Percentiles rank a stretch among this genome's conserved stretches.
Evolutionary conservation across 2,888 invertebrate species (phyloP).

Genomic region (Rhopalosiphum nymphaeae): DNA sequence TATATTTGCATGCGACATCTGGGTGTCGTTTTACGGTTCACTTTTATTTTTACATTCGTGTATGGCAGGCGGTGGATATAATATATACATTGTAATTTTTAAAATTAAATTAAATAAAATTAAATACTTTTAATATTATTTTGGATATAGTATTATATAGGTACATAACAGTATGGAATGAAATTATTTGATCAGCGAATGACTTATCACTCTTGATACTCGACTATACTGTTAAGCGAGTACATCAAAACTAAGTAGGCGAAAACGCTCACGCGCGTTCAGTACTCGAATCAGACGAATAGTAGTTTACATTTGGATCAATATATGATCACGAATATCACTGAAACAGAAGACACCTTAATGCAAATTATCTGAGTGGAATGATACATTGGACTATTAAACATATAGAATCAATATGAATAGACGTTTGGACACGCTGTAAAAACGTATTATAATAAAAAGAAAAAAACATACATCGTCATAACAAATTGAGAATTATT

Average conservation of each 20-base stretch:
- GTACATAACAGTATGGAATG: neutral
- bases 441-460: conserved; percentile 32
- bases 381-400: conserved; percentile 49
- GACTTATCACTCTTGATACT: neutral
- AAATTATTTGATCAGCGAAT: neutral
- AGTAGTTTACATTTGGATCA: conserved; percentile 36
- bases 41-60: conserved; percentile 31
- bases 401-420: conserved; percentile 46
- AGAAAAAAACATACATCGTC: conserved; percentile 22
- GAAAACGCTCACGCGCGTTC: conserved; percentile 37
- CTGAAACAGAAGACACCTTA: conserved; percentile 54
- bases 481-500: conserved; percentile 18
- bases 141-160: neutral
- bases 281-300: neutral
- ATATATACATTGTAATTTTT: neutral
- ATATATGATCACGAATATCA: conserved; percentile 51
- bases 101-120: neutral
- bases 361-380: conserved; percentile 52
- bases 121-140: neutral
- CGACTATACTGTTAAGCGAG: neutral
- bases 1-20: neutral
- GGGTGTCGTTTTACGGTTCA: neutral
- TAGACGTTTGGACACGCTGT: conserved; percentile 58
- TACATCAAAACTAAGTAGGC: neutral
- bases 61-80: neutral